These are phyloP conservation scores for Eulemur mongoz DNA, from an alignment of 2,797 vertebrate species.

Conservation along the genomic window DNA sequence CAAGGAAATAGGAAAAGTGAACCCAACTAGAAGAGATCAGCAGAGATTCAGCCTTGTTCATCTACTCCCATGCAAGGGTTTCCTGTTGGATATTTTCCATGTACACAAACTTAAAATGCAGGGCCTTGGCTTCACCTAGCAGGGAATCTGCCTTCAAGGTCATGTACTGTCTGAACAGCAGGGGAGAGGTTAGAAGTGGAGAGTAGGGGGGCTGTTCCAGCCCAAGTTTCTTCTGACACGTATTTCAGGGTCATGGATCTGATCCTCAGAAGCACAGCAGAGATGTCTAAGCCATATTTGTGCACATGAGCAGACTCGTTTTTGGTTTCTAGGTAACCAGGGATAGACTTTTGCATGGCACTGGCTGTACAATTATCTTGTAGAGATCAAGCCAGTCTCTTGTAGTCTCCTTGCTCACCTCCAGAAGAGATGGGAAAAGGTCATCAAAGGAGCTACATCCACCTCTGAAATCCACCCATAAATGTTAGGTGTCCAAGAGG, in stretches of 20 bases:
- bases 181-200: background rate
- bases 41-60: background rate
- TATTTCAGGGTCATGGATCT: background rate
- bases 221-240: background rate
- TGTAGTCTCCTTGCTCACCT: background rate
- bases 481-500: background rate
- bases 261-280: conserved; percentile 7
- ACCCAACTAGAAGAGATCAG: background rate
- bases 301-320: background rate
- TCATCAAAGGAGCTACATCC: background rate
- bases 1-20: background rate
- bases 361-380: background rate
- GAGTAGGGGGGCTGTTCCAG: background rate
- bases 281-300: background rate
- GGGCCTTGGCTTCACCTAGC: background rate
- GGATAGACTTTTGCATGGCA: background rate
- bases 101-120: background rate
- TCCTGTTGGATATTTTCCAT: background rate
- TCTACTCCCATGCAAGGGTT: background rate
- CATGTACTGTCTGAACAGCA: background rate
- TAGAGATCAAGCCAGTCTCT: background rate
- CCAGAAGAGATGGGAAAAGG: background rate
- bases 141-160: background rate
- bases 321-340: background rate
- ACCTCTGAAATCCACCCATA: background rate